Evolutionary conservation across 2,888 invertebrate species (phyloP).

Genomic region (Lycia hirtaria): DNA sequence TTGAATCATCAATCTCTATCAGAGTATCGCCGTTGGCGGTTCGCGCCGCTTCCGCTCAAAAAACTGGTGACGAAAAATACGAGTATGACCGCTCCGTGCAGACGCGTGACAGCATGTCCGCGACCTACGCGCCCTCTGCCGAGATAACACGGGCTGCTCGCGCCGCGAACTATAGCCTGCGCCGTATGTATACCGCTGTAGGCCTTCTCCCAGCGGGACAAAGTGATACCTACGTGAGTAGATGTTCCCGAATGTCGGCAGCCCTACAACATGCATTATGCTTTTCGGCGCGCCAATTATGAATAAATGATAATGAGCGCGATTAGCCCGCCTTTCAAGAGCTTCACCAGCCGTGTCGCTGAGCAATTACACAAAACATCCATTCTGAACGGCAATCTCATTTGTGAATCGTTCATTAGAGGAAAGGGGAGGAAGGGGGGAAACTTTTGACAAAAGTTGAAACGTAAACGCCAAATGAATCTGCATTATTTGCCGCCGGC

Average conservation of each 20-base stretch:
- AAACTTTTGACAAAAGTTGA: constrained; percentile 78
- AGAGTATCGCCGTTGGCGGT: constrained; percentile 62
- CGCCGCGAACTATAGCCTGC: background rate
- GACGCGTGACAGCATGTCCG: constrained; percentile 53
- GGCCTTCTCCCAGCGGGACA: no score
- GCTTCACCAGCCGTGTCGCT: constrained; percentile 38
- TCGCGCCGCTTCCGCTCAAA: constrained; percentile 61
- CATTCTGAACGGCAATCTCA: constrained; percentile 69
- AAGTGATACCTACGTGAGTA: no score
- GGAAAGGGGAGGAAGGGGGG: constrained; percentile 65
- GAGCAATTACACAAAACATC: constrained; percentile 77
- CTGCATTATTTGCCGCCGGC: constrained; percentile 68
- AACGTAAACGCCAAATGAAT: constrained; percentile 75
- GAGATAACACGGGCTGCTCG: background rate
- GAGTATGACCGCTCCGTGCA: constrained; percentile 70
- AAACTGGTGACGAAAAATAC: constrained; percentile 73
- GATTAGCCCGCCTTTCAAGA: constrained; percentile 41
- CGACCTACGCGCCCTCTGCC: background rate
- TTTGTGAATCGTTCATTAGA: constrained; percentile 76
- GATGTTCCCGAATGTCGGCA: no score
- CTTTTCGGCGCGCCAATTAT: constrained; percentile 21
- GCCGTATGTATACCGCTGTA: background rate
- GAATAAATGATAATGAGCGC: constrained; percentile 37
- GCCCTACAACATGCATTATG: background rate
- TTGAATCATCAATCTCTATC: constrained; percentile 83